phyloP scores from a whole-genome alignment of 2,888 invertebrate species.

The Andrena chrysosceles region DNA sequence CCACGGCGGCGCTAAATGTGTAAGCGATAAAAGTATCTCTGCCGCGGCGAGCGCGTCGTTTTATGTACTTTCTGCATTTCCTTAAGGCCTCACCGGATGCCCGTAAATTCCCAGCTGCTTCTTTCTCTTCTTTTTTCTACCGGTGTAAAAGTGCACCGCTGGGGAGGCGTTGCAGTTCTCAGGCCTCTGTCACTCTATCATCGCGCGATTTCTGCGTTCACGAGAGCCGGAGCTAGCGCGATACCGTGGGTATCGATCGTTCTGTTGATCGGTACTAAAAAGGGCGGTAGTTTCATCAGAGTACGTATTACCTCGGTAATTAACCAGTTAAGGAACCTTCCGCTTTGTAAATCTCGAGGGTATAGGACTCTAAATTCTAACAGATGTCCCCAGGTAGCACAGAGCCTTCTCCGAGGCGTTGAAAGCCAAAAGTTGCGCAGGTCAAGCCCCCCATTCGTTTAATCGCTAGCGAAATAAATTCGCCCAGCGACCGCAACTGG shows the following conservation, averaged over 20 bases:
- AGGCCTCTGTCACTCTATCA: conserved; percentile 14
- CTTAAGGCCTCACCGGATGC: conserved; percentile 64
- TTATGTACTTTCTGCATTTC: conserved; percentile 71
- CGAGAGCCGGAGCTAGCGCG: not conserved
- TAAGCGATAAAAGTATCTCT: conserved; percentile 74
- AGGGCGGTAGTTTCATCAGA: not conserved
- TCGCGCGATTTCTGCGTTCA: conserved; percentile 31
- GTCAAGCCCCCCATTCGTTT: conserved; percentile 18
- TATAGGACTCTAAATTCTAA: not conserved
- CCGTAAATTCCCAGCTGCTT: conserved; percentile 61
- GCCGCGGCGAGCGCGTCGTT: conserved; percentile 64
- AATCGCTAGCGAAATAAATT: conserved; percentile 33
- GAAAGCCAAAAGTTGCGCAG: not conserved
- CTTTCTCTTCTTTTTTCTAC: not conserved
- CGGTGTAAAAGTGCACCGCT: conserved; percentile 11
- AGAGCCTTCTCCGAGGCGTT: not conserved
- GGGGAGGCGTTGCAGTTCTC: conserved; percentile 34
- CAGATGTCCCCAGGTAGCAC: not conserved
- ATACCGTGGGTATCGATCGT: conserved; percentile 2
- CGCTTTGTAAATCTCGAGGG: no score
- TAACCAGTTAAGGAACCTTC: no score
- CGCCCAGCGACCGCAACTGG: not conserved
- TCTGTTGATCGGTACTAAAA: not conserved
- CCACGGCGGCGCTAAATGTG: conserved; percentile 71
- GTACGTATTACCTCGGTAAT: not conserved